Evolutionary conservation across 2,113 vertebrate genomes (phyloP).

Genomic region (Muntiacus reevesi): DNA sequence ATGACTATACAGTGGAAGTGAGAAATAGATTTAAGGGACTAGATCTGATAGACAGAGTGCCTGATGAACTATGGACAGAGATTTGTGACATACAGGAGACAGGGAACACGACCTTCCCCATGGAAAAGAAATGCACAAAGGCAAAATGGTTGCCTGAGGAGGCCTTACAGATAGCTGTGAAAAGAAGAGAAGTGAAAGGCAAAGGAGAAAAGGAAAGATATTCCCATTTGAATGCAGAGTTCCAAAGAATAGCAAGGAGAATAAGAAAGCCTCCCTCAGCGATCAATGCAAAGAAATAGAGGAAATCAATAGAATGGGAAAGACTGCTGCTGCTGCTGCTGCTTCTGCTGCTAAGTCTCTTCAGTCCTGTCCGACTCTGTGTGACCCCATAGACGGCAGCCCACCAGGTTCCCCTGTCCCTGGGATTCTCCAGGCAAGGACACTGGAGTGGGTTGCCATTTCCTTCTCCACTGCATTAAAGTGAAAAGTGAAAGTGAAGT

Average conservation of each 20-base stretch:
- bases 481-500: too few relatives aligned
- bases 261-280: neutral
- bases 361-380: too few relatives aligned
- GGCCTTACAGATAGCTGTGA: neutral
- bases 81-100: neutral
- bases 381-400: rapidly evolving
- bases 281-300: neutral
- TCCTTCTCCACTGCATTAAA: too few relatives aligned
- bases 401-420: too few relatives aligned
- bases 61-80: neutral
- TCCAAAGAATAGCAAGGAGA: neutral
- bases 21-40: neutral
- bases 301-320: neutral
- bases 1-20: neutral
- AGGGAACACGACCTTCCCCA: neutral
- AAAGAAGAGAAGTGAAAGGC: neutral
- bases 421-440: too few relatives aligned
- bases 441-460: too few relatives aligned
- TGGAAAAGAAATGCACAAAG: neutral
- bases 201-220: neutral
- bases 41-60: neutral
- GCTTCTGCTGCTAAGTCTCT: too few relatives aligned
- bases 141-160: neutral
- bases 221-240: neutral
- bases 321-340: neutral